Conservation (phyloP, 2,113 vertebrate genomes). For the Aviceda subcristata region DNA sequence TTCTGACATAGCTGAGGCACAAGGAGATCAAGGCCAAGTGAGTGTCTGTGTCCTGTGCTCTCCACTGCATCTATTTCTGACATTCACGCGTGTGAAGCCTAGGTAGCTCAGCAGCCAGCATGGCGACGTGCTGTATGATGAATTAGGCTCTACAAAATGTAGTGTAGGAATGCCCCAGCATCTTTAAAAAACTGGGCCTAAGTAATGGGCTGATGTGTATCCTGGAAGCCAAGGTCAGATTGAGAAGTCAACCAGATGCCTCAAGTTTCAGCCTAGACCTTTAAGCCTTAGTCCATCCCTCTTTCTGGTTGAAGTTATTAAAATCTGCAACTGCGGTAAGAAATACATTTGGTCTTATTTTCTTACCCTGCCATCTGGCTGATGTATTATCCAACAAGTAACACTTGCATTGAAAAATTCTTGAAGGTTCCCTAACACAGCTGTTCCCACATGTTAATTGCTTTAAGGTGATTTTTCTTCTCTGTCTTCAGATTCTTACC, state of each 20-base stretch:
- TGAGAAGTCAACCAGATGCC: neutral
- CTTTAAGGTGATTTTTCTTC: conserved; percentile 43
- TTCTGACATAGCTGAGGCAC: neutral
- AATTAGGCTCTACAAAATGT: neutral
- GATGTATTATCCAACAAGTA: conserved; percentile 37
- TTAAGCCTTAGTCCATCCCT: conserved; percentile 1
- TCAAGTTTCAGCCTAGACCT: neutral
- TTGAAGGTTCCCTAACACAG: conserved; percentile 35
- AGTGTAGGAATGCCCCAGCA: neutral
- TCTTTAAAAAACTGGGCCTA: neutral
- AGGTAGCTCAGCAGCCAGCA: neutral
- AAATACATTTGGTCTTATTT: conserved; percentile 23
- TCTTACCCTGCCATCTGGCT: conserved; percentile 34
- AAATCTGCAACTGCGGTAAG: neutral
- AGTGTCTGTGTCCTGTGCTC: neutral
- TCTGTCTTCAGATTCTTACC: conserved; percentile 42
- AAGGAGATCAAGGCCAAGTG: neutral
- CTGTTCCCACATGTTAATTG: conserved; percentile 43
- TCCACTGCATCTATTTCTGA: neutral
- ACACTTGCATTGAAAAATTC: conserved; percentile 4
- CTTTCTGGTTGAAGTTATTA: neutral
- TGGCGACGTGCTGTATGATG: neutral
- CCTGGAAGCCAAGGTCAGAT: neutral
- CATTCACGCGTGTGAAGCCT: neutral
- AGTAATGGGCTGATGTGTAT: neutral